These are phyloP conservation scores for Sepioteuthis lessoniana DNA, from an alignment of 2,888 invertebrate species.

Conservation along the genomic window DNA sequence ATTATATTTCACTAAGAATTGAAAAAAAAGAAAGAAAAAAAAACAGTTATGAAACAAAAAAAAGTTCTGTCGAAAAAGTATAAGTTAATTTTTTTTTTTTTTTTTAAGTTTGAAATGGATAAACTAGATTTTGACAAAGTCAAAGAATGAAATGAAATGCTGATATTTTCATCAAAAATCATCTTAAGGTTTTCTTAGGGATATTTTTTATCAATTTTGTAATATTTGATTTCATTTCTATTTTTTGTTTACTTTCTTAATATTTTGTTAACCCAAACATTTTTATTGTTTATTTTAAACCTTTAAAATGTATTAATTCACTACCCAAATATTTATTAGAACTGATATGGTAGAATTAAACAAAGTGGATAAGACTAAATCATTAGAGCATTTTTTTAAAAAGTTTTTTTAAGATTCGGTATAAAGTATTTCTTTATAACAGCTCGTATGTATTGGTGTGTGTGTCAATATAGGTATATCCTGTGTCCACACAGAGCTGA, in stretches of 20 bases:
- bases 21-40: background rate
- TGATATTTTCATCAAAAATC: background rate
- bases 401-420: no score
- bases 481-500: no score
- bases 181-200: background rate
- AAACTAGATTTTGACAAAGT: no score
- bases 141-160: background rate
- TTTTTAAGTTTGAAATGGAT: no score
- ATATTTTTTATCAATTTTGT: background rate
- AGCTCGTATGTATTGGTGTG: no score
- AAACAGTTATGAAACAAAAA: background rate
- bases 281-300: background rate
- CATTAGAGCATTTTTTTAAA: no score
- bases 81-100: no score
- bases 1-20: background rate
- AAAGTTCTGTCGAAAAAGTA: no score
- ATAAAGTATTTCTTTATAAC: no score
- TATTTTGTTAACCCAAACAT: background rate
- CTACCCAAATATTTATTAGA: background rate
- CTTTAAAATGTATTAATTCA: background rate
- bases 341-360: background rate
- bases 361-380: background rate
- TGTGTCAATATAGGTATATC: no score
- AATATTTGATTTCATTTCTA: background rate
- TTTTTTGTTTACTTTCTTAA: background rate